Evolutionary conservation across 2,113 vertebrate genomes (phyloP), one percentile per base, ranked within the genome.

Genomic region (Dipodomys spectabilis): DNA sequence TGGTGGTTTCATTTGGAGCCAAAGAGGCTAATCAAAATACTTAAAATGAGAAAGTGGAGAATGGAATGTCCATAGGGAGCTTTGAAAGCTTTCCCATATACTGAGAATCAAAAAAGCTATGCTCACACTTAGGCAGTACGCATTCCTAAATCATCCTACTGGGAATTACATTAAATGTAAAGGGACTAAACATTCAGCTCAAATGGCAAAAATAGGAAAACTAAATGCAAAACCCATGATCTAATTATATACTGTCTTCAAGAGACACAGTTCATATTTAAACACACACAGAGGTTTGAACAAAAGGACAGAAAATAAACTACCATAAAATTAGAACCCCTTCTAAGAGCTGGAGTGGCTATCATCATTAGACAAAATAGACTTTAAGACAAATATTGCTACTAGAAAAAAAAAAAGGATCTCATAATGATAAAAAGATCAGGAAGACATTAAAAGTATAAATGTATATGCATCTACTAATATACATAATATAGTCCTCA

Each of bases 221-320:
- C 92, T 32, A 44, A 49, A 49, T 44, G 30, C 30, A 62, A 77
- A 95, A 93, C 30, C n/a, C 27, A 82, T 25, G 49, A 81, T 15
- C 30, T n/a, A 94, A 78, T 57, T 32, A 5, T 45, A 85, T 7
- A 23, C 19, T 85, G 15, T 72, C n/a, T 86, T 13, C 22, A 53
- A 82, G 60, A 93, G n/a, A 91, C 5, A 86, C 6, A 72, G 20
- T 57, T 92, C 23, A 79, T 32, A 86, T 82, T 81, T 39, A 80
- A 82, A 91, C 60, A 94, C 69, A 93, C 12, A 12, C 35, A 74
- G 0, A 62, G 2, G 6, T 39, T 84, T 90, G 82, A 94, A 79
- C 35, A 57, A 30, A 90, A 84, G 23, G 9, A 88, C 1, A 35
- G 45, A 91, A 86, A 79, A 74, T 60, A 64, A 83, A 65, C 71